phyloP scores from a whole-genome alignment of 2,797 vertebrate species.

The Menidia menidia region DNA sequence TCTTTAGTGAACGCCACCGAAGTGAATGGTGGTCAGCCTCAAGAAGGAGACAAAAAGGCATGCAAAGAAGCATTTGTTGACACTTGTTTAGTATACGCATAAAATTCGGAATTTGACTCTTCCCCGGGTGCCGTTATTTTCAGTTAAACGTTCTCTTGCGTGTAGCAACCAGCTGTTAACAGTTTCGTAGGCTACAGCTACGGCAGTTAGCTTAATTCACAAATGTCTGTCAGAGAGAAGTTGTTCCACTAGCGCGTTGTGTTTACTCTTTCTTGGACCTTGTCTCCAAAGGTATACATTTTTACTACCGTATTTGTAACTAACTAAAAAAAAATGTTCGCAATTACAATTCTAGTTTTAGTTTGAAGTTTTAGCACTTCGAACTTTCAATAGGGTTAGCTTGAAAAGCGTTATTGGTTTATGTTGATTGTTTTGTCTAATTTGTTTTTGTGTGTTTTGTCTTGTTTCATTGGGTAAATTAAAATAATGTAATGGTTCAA shows the following conservation, averaged over 20 bases:
- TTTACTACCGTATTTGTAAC: background rate
- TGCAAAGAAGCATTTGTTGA: too few relatives aligned
- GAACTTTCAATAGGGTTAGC: too few relatives aligned
- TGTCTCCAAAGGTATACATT: background rate
- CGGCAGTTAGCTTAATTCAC: background rate
- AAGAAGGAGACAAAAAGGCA: too few relatives aligned
- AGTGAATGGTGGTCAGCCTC: too few relatives aligned
- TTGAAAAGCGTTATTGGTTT: background rate
- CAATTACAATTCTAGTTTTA: background rate
- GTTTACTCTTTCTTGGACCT: background rate
- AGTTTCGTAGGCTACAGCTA: background rate
- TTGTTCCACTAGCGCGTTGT: background rate
- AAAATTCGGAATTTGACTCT: background rate
- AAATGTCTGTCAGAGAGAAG: background rate
- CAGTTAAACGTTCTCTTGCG: conserved; percentile 21
- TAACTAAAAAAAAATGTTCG: background rate
- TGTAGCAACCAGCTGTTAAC: conserved; percentile 13
- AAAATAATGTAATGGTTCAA: background rate
- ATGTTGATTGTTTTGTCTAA: background rate
- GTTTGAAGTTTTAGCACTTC: background rate
- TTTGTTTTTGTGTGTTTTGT: background rate
- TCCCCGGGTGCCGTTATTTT: background rate
- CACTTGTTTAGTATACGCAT: too few relatives aligned
- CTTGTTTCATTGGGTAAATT: background rate
- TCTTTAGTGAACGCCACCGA: too few relatives aligned